These are phyloP conservation scores for Acipenser ruthenus DNA, from an alignment of 2,797 vertebrate species.

Conservation along the genomic window DNA sequence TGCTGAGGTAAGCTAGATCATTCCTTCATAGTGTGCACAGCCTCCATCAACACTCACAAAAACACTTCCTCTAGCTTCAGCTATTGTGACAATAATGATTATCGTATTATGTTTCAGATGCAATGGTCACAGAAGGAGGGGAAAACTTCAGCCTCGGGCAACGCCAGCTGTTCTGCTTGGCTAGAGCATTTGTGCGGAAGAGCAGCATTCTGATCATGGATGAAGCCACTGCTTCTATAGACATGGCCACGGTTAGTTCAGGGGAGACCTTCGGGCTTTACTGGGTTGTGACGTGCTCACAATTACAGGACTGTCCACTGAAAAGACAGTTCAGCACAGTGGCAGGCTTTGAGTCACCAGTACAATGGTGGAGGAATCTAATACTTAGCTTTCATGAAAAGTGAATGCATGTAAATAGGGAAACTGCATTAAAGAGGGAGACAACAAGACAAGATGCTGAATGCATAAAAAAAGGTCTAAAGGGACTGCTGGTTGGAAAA, in stretches of 20 bases:
- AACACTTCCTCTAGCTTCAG: too few relatives aligned
- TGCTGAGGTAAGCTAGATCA: too few relatives aligned
- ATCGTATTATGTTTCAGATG: slow-evolving; percentile 56
- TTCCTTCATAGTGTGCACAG: too few relatives aligned
- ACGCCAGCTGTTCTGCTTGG: slow-evolving; percentile 92
- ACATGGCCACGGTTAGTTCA: slow-evolving; percentile 91
- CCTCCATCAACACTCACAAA: too few relatives aligned
- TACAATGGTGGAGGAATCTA: too few relatives aligned
- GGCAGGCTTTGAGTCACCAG: not conserved
- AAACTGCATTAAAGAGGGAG: too few relatives aligned
- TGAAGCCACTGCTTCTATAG: slow-evolving; percentile 94
- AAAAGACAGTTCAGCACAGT: not conserved
- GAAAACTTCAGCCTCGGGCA: slow-evolving; percentile 98
- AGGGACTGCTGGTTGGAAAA: too few relatives aligned
- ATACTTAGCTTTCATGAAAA: too few relatives aligned
- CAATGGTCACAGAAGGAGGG: slow-evolving; percentile 89
- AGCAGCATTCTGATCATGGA: slow-evolving; percentile 99
- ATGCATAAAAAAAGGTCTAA: too few relatives aligned
- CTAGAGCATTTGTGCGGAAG: slow-evolving; percentile 91
- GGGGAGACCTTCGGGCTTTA: not conserved
- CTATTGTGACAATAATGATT: not conserved
- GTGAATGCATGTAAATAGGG: not conserved
- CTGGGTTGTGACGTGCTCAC: not conserved
- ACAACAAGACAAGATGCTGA: too few relatives aligned
- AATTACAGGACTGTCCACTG: not conserved